Evolutionary conservation across 2,113 vertebrate species (phyloP).

Genomic region (Lutjanus erythropterus): DNA sequence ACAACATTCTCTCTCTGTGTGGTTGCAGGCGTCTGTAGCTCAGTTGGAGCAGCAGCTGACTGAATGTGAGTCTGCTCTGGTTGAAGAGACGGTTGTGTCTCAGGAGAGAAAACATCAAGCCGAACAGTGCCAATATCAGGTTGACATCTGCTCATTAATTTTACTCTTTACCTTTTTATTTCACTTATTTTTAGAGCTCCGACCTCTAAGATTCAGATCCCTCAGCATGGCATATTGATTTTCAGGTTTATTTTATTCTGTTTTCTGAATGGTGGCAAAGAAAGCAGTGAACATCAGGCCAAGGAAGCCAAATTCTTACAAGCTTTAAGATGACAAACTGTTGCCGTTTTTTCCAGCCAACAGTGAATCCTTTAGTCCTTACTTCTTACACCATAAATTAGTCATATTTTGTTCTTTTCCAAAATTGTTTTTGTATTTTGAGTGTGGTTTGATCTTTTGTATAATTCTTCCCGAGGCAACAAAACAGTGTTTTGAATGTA

Average conservation of each 20-base stretch:
- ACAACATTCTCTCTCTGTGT: slow-evolving; percentile 1
- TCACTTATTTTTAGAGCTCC: neutral
- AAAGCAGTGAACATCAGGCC: neutral
- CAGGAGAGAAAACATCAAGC: slow-evolving; percentile 81
- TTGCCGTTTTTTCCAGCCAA: neutral
- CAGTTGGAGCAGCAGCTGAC: slow-evolving; percentile 79
- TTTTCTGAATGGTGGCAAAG: neutral
- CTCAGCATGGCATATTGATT: neutral
- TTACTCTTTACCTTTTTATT: neutral
- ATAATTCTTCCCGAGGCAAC: neutral
- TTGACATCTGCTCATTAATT: slow-evolving; percentile 45
- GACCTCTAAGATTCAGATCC: neutral
- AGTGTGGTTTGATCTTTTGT: neutral
- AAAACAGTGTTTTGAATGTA: no score
- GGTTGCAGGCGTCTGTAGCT: slow-evolving; percentile 81
- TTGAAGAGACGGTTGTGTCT: slow-evolving; percentile 80
- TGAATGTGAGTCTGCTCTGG: slow-evolving; percentile 81
- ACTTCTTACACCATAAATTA: neutral
- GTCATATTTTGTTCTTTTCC: neutral
- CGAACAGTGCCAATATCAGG: slow-evolving; percentile 85
- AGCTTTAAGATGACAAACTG: neutral
- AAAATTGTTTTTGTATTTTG: neutral
- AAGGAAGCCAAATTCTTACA: neutral
- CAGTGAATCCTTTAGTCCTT: neutral
- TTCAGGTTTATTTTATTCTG: neutral